Evolutionary conservation across 2,113 vertebrate species (phyloP), one percentile per base, ranked within the genome.

Genomic region (Takifugu flavidus): DNA sequence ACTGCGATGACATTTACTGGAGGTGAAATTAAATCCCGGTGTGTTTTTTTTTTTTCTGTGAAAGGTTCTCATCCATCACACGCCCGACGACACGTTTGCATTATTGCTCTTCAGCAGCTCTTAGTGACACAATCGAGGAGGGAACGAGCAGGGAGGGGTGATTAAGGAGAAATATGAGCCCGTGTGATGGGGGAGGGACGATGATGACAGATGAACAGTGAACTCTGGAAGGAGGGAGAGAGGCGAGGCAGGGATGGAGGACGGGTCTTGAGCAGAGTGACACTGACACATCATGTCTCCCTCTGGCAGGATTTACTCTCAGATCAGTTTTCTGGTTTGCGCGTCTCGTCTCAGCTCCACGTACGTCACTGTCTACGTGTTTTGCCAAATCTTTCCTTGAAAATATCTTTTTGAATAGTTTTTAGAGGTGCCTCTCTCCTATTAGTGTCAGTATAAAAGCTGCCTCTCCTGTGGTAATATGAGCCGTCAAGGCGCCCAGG

Each of bases 121-220:
- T 13, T 44, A 25, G 29, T 25, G 46, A 61, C 49, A 50, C 53
- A 57, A 61, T 59, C 63, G 10, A n/a, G 5, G 26, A 20, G 20
- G 20, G 20, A 20, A 20, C 20, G 20, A 20, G 20, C 20, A 20
- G 26, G 13, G 6, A 1, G 6, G 56, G 65, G 53, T 56, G 53
- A 69, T 60, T 65, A 64, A 72, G 49, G 20, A 43, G 53, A 59
- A 43, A 4, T 14, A 6, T 4, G 43, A 53, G 43, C 54, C 56
- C 25, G n/a, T 29, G 26, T 45, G 59, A 15, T n/a, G 55, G 42
- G 31, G 15, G 53, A 58, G 61, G 56, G 26, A 49, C 52, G 73
- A 78, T 61, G 28, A 59, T 69, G 65, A 81, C 27, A 61, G 63
- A 85, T 60, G 70, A 73, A 81, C 67, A 81, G 59, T 79, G 70